Evolutionary conservation across 2,113 vertebrate genomes (phyloP), one percentile per base, ranked within the genome.

Genomic region (Perccottus glenii): DNA sequence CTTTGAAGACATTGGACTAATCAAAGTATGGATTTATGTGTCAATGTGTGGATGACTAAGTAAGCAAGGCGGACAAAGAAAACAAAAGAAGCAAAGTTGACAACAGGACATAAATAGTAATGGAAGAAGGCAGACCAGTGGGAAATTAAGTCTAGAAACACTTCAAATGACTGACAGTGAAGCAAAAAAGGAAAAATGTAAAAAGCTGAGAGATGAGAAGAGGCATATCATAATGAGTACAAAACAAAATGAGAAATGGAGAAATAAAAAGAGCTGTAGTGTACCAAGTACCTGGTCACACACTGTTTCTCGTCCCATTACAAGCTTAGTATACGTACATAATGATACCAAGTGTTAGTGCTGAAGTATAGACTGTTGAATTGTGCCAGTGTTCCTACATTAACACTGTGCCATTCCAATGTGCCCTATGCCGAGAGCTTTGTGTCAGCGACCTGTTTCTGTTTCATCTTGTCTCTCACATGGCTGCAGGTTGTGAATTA

Each of bases 401-500:
- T 52, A 5, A 73, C 61, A 63, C 14, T 49, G 49, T 57, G 40
- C 19, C 6, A 6, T 45, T 55, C 45, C 19, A 16, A 52, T 40
- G 35, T 58, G 64, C 61, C 70, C 58, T 59, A 0, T 63, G 49
- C 47, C 14, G 53, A 42, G n/a, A 63, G 59, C 65, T 78, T 70
- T 61, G 35, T 56, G 38, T 19, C 52, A 38, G 52, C 33, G 33
- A 14, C 36, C 61, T 60, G 2, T 70, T 45, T 44, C 16, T 55
- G 61, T 57, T 63, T 43, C 0, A 62, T 44, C 49, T 12, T 51
- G 19, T 36, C 60, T 46, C 58, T 45, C 67, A 56, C 47, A 82
- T 81, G 61, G 82, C 78, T 85, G 60, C 75, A 67, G 82, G 82
- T 75, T 64, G 61, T 77, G 80, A 83, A 79, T 87, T 81, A 87